These are phyloP conservation scores for Brachyptera risi DNA, from an alignment of 2,888 invertebrate species.

Conservation along the genomic window DNA sequence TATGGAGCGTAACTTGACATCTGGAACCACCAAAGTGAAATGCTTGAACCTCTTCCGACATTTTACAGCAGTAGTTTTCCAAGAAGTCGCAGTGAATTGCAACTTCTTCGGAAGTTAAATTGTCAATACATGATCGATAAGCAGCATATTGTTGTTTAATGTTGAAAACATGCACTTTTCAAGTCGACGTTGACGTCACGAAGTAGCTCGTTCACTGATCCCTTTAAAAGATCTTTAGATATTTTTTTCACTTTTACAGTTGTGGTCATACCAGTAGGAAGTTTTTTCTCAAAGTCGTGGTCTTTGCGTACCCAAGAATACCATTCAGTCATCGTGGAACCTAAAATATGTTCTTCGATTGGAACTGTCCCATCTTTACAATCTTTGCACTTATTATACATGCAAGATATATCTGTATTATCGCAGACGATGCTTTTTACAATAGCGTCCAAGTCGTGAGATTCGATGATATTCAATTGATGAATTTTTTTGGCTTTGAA, in stretches of 20 bases:
- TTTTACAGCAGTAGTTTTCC: neutral
- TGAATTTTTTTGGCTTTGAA: neutral
- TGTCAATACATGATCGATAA: slow-evolving; percentile 2
- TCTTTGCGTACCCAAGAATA: no score
- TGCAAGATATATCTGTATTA: neutral
- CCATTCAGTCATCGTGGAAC: no score
- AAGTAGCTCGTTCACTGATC: no score
- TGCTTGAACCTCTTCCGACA: neutral
- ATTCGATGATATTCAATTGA: neutral
- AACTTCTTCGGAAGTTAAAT: neutral
- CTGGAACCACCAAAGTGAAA: neutral
- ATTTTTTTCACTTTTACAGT: no score
- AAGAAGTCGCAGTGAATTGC: neutral
- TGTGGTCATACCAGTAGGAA: no score
- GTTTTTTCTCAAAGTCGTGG: no score
- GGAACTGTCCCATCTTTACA: neutral
- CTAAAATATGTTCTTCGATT: neutral
- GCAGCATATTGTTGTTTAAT: slow-evolving; percentile 2
- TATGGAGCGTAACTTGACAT: neutral
- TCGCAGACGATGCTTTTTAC: neutral
- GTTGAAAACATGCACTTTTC: neutral
- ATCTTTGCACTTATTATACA: slow-evolving; percentile 7
- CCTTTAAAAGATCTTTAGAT: no score
- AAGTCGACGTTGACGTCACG: no score
- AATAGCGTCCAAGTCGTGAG: neutral